Conservation (phyloP, 2,888 invertebrate genomes). For the Patella caerulea region DNA sequence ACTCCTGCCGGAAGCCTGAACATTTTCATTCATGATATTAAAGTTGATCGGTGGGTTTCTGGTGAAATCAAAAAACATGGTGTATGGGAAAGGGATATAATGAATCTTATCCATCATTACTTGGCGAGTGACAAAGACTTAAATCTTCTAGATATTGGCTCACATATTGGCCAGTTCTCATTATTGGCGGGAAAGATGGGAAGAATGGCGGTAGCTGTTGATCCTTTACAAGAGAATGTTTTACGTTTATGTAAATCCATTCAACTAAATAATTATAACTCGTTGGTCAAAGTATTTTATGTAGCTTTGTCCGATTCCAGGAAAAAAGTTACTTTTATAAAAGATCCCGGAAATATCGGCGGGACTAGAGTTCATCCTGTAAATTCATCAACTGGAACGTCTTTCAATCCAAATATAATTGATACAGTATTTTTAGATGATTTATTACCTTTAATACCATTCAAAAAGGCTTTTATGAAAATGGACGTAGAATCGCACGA, state of each 20-base stretch:
- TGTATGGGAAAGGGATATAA: neutral
- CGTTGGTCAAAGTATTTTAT: neutral
- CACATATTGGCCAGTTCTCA: neutral
- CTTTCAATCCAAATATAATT: neutral
- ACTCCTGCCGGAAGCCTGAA: neutral
- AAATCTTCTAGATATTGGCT: neutral
- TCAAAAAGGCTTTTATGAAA: constrained; percentile 6
- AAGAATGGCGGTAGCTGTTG: neutral
- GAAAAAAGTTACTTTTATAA: neutral
- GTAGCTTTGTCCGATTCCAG: neutral
- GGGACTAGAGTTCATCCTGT: neutral
- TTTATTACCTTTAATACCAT: neutral
- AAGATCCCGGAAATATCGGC: neutral
- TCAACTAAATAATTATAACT: neutral
- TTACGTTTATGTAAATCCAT: neutral
- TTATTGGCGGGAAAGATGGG: neutral
- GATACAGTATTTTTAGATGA: constrained; percentile 1
- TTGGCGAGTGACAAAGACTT: neutral
- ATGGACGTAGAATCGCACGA: constrained; percentile 4
- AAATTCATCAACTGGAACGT: neutral
- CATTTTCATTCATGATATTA: neutral
- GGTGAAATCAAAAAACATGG: neutral
- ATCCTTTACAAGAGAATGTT: neutral
- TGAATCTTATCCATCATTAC: neutral
- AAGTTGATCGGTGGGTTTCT: constrained; percentile 1